Evolutionary conservation across 1,140 invertebrate species (phyloP).

Genomic region (Papilio polytes): DNA sequence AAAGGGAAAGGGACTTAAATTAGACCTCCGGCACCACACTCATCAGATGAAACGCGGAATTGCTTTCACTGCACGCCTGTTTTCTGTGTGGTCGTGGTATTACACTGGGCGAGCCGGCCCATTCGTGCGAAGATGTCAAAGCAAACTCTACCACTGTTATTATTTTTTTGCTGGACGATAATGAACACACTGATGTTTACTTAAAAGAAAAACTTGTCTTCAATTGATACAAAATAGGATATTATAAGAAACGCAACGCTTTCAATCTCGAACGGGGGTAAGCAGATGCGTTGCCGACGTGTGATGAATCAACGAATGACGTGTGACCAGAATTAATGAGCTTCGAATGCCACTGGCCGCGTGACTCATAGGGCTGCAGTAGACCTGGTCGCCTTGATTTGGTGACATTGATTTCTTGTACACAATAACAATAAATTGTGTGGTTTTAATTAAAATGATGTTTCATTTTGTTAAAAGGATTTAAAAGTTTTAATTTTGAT

Average conservation of each 20-base stretch:
- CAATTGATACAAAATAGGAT: background rate
- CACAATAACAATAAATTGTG: background rate
- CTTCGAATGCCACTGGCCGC: background rate
- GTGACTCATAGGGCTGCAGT: conserved; percentile 14
- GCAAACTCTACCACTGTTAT: too few species aligned
- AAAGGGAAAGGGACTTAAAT: too few species aligned
- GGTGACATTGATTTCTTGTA: conserved; percentile 6
- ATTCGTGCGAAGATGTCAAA: too few species aligned
- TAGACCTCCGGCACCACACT: too few species aligned
- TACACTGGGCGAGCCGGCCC: too few species aligned
- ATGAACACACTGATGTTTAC: too few species aligned
- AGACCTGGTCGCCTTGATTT: conserved; percentile 5
- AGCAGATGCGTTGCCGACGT: conserved; percentile 16
- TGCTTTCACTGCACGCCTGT: too few species aligned
- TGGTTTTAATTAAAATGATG: background rate
- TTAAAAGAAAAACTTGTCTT: background rate
- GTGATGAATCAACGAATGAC: conserved; percentile 23
- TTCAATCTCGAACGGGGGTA: conserved; percentile 28
- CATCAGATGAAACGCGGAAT: too few species aligned
- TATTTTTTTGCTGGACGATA: too few species aligned
- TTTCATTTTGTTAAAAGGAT: background rate
- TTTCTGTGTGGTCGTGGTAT: too few species aligned
- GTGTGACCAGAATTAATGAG: conserved; percentile 36
- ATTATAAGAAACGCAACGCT: conserved; percentile 13
- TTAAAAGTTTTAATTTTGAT: background rate